Conservation (phyloP, 2,113 vertebrate genomes). For the Plotosus lineatus region DNA sequence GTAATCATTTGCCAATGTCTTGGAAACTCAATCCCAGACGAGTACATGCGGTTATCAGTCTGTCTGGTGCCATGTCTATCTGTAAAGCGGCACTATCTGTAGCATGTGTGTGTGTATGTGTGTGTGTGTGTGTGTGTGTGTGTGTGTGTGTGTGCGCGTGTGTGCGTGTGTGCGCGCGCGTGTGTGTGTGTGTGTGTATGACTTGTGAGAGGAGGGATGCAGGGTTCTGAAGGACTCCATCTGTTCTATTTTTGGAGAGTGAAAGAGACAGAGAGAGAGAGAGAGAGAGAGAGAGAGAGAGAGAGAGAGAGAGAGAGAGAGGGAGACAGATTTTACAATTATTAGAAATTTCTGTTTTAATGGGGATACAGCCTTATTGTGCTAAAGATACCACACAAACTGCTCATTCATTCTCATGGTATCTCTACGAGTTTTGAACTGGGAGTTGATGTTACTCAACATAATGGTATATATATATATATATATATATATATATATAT, state of each 20-base stretch:
- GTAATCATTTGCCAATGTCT: slow-evolving; percentile 46
- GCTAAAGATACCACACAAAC: background rate
- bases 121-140: no score
- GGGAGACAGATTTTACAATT: background rate
- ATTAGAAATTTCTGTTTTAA: background rate
- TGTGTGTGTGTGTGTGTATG: background rate
- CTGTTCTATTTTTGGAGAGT: slow-evolving; percentile 19
- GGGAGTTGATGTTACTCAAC: background rate
- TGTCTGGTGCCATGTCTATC: slow-evolving; percentile 43
- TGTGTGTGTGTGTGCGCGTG: no score
- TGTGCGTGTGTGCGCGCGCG: no score
- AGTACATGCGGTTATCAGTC: slow-evolving; percentile 38
- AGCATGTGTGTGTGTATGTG: background rate
- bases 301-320: background rate
- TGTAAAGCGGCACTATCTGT: slow-evolving; percentile 39
- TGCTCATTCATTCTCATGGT: background rate
- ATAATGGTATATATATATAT: no score
- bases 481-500: no score
- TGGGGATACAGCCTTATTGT: background rate
- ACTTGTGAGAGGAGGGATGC: background rate
- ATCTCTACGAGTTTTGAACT: background rate
- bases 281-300: background rate
- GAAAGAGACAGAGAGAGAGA: background rate
- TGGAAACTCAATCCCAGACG: slow-evolving; percentile 51
- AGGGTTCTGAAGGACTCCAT: slow-evolving; percentile 27